A percentile compares a stretch with the other conserved stretches of the same genome.
Evolutionary conservation across 1,140 invertebrate genomes (phyloP).

Genomic region (Aradophagus sp.): DNA sequence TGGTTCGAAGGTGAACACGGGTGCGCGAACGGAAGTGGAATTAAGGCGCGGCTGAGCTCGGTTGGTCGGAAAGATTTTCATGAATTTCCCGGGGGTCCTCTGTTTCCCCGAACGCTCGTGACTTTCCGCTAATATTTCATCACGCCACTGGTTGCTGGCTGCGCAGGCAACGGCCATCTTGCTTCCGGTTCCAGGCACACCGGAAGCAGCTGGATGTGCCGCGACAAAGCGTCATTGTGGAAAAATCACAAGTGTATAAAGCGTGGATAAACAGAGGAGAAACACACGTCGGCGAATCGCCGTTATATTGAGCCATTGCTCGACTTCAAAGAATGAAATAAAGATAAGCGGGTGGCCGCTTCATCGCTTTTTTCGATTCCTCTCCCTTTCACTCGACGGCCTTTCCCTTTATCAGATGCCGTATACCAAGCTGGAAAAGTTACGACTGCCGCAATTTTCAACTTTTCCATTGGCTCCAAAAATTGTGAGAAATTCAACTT

Average conservation of each 20-base stretch:
- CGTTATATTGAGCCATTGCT: slow-evolving; percentile 29
- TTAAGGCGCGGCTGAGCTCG: slow-evolving; percentile 57
- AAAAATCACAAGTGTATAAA: slow-evolving; percentile 72
- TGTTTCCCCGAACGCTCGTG: slow-evolving; percentile 60
- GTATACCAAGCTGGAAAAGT: slow-evolving; percentile 26
- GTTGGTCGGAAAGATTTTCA: slow-evolving; percentile 63
- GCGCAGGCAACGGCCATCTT: slow-evolving; percentile 68
- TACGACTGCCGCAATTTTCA: slow-evolving; percentile 22
- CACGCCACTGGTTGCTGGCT: slow-evolving; percentile 55
- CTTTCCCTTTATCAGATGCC: slow-evolving; percentile 3
- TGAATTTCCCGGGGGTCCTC: slow-evolving; percentile 67
- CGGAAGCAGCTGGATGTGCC: slow-evolving; percentile 70
- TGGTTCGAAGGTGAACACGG: slow-evolving; percentile 53
- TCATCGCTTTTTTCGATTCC: not conserved
- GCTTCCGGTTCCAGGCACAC: slow-evolving; percentile 67
- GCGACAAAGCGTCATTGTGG: slow-evolving; percentile 70
- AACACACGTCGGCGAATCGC: slow-evolving; percentile 29
- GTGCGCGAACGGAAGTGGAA: slow-evolving; percentile 58
- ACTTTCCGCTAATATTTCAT: slow-evolving; percentile 74
- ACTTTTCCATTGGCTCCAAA: slow-evolving; percentile 26
- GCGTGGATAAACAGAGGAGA: slow-evolving; percentile 67
- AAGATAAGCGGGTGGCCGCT: slow-evolving; percentile 21
- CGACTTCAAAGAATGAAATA: slow-evolving; percentile 44
- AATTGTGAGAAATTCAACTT: slow-evolving; percentile 35
- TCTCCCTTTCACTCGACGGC: too few species aligned